phyloP scores from a whole-genome alignment of 2,888 invertebrate genomes.

The Luffia ferchaultella region DNA sequence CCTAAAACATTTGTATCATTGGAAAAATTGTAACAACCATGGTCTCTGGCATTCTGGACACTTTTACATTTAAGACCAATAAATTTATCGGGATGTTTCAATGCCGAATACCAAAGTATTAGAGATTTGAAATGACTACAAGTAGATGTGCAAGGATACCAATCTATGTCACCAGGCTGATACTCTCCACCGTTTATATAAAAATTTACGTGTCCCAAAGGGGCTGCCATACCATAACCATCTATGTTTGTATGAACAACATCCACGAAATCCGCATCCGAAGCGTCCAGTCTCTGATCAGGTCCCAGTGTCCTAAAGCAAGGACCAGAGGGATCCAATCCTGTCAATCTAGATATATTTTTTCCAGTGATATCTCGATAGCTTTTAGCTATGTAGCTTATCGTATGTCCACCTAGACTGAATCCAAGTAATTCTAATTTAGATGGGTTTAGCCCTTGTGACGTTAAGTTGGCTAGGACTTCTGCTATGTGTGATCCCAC shows the following conservation, averaged over 20 bases:
- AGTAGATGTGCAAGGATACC: slow-evolving; percentile 40
- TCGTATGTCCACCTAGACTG: slow-evolving; percentile 50
- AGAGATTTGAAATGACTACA: slow-evolving; percentile 52
- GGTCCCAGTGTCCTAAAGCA: slow-evolving; percentile 38
- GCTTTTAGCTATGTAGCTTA: slow-evolving; percentile 42
- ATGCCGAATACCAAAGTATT: slow-evolving; percentile 35
- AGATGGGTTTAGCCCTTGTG: slow-evolving; percentile 36
- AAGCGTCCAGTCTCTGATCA: slow-evolving; percentile 33
- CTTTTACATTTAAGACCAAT: slow-evolving; percentile 37
- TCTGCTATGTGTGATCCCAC: slow-evolving; percentile 51
- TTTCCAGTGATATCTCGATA: slow-evolving; percentile 37
- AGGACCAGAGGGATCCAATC: slow-evolving; percentile 50
- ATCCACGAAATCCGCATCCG: slow-evolving; percentile 48
- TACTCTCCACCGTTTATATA: slow-evolving; percentile 54
- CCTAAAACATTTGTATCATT: slow-evolving; percentile 38
- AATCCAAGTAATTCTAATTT: slow-evolving; percentile 46
- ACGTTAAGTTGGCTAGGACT: slow-evolving; percentile 33
- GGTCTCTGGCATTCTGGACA: slow-evolving; percentile 46
- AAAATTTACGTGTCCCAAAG: slow-evolving; percentile 51
- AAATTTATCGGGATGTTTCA: slow-evolving; percentile 40
- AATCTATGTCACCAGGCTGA: slow-evolving; percentile 41
- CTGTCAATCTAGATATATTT: slow-evolving; percentile 45
- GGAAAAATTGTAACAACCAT: slow-evolving; percentile 31
- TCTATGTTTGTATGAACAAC: slow-evolving; percentile 56
- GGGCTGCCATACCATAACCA: slow-evolving; percentile 48